Evolutionary conservation across 2,113 vertebrate species (phyloP).

Genomic region (Sakesphorus luctuosus): DNA sequence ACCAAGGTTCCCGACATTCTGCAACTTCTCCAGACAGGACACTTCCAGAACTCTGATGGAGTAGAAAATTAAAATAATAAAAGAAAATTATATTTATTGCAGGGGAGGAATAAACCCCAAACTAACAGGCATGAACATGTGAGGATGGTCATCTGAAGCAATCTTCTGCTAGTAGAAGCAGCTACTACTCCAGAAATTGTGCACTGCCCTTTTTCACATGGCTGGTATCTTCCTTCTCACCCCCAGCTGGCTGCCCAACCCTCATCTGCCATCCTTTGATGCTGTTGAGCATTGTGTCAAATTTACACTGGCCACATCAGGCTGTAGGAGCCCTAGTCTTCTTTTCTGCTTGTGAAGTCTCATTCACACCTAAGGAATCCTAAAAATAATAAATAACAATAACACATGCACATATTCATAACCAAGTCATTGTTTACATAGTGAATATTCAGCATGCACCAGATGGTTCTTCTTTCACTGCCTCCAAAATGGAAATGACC

Average conservation of each 20-base stretch:
- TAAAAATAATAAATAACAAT: constrained; percentile 53
- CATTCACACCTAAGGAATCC: background rate
- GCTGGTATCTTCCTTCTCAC: background rate
- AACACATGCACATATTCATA: constrained; percentile 40
- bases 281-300: background rate
- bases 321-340: background rate
- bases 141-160: background rate
- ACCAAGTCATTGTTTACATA: constrained; percentile 21
- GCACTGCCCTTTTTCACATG: background rate
- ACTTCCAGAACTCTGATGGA: background rate
- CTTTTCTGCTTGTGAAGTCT: background rate
- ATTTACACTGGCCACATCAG: background rate
- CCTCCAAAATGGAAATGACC: constrained; percentile 72
- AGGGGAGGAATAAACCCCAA: background rate
- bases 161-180: background rate
- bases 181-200: background rate
- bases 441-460: constrained; percentile 67
- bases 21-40: background rate
- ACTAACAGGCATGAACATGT: background rate
- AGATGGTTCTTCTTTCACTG: constrained; percentile 57
- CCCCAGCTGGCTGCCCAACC: background rate
- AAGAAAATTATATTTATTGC: background rate
- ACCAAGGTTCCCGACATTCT: background rate
- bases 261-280: fast-evolving
- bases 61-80: background rate